Conservation (phyloP, 2,888 invertebrate genomes). For the Lepidochrysops patricia region DNA sequence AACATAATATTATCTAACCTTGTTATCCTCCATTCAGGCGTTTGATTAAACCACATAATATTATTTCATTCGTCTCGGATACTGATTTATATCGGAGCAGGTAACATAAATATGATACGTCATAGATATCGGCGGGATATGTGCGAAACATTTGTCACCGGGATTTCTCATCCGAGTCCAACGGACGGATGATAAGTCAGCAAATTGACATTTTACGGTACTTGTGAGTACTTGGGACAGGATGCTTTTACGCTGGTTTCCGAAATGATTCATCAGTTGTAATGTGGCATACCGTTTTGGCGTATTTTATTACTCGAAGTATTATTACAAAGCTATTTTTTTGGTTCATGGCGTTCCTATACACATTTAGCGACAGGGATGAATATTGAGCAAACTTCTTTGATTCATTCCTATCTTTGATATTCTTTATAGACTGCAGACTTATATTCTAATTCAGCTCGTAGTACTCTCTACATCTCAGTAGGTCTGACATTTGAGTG, state of each 20-base stretch:
- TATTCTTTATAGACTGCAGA: too few species aligned
- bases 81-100: background rate
- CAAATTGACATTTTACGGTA: background rate
- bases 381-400: too few species aligned
- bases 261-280: background rate
- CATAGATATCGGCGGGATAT: background rate
- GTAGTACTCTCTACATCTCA: too few species aligned
- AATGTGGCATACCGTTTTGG: background rate
- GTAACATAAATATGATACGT: slow-evolving; percentile 5
- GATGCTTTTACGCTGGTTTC: slow-evolving; percentile 1
- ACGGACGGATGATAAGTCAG: background rate
- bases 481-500: too few species aligned
- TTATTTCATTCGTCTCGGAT: background rate
- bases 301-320: background rate
- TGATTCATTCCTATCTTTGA: too few species aligned
- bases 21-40: background rate
- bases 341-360: too few species aligned
- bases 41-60: background rate
- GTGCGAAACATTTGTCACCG: background rate
- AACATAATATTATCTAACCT: background rate
- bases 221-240: background rate
- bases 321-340: too few species aligned
- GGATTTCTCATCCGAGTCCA: background rate
- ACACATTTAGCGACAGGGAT: too few species aligned
- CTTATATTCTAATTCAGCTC: too few species aligned